Evolutionary conservation across 2,888 invertebrate genomes (phyloP).

Genomic region (Stenolophus ochropezus): DNA sequence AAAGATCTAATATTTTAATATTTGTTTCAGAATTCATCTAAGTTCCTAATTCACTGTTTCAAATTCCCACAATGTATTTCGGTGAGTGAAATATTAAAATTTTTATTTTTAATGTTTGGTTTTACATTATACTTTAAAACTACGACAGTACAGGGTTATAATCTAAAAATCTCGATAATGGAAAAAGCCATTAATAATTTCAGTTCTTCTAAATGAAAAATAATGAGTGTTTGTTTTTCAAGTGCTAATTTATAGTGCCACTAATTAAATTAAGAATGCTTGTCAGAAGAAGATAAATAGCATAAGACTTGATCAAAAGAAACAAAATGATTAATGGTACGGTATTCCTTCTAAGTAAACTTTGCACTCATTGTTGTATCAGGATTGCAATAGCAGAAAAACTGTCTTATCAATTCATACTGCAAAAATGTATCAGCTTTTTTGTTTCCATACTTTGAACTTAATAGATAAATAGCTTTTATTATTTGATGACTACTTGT

Average conservation of each 20-base stretch:
- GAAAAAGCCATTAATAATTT: background rate
- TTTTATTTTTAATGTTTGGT: background rate
- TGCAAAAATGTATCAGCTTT: background rate
- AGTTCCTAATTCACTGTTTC: no score
- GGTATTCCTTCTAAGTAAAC: background rate
- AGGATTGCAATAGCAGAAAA: background rate
- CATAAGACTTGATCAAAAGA: constrained; percentile 2
- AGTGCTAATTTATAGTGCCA: background rate
- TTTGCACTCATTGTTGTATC: background rate
- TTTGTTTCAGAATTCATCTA: background rate
- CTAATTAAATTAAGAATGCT: constrained; percentile 34
- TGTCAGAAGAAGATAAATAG: constrained; percentile 27
- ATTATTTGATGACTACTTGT: no score
- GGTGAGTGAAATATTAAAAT: background rate
- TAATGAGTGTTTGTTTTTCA: background rate
- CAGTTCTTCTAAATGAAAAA: background rate
- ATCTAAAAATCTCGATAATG: background rate
- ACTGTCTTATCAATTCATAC: background rate
- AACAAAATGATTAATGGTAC: constrained; percentile 17
- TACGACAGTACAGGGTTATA: background rate
- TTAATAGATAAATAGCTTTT: no score
- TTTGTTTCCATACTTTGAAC: no score
- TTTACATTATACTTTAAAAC: constrained; percentile 1
- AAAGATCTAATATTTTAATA: background rate
- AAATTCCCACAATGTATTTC: background rate